Conservation (phyloP, 2,888 invertebrate species). For the Anarsia innoxiella region DNA sequence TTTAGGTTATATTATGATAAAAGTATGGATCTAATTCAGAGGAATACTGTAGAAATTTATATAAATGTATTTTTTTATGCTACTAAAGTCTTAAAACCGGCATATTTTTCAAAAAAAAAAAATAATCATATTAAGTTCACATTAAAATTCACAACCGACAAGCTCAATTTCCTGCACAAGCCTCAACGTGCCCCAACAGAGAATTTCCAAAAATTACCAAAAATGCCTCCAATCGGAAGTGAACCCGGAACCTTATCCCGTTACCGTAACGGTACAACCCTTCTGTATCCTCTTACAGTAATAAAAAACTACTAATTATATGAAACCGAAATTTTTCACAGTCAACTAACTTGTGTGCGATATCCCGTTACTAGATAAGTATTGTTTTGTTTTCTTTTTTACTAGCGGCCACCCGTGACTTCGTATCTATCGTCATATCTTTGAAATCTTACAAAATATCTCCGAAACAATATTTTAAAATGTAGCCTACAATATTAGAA, state of each 20-base stretch:
- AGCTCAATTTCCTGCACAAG: no score
- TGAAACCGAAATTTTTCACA: constrained; percentile 32
- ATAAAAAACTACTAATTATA: constrained; percentile 21
- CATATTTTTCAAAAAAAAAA: neutral
- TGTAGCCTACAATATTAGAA: neutral
- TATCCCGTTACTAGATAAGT: constrained; percentile 34
- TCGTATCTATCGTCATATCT: no score
- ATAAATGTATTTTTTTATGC: neutral
- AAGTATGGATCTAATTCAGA: no score
- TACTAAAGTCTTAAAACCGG: neutral
- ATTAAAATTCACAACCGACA: neutral
- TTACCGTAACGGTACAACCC: constrained; percentile 41
- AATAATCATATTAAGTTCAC: neutral
- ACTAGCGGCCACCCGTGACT: no score
- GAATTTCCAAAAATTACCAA: neutral
- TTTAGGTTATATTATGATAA: no score
- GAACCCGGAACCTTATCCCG: constrained; percentile 41
- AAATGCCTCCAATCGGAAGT: constrained; percentile 38
- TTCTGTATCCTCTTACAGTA: constrained; percentile 42
- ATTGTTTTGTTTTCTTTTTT: constrained; percentile 1
- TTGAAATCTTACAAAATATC: no score
- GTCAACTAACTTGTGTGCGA: constrained; percentile 34
- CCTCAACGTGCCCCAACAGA: no score
- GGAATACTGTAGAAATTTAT: no score
- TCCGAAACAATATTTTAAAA: neutral